phyloP scores from a whole-genome alignment of 2,113 vertebrate genomes.

The Petrocephalus microphthalmus region DNA sequence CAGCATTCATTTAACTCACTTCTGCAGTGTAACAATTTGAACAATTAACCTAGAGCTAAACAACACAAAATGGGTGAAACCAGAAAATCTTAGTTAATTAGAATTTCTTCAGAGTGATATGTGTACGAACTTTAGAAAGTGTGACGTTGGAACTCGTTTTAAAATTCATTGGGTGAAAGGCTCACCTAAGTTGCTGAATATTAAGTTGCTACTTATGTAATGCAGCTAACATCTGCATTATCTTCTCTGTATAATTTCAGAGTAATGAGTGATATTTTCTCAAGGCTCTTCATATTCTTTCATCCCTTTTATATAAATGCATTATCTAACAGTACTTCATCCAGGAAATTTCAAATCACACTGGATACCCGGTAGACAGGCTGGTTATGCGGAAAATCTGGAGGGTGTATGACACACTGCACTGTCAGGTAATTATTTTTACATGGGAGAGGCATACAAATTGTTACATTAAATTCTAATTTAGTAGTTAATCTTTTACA shows the following conservation, averaged over 20 bases:
- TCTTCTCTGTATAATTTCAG: not conserved
- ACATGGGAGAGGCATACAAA: not conserved
- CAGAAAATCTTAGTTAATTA: not conserved
- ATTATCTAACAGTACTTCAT: conserved; percentile 46
- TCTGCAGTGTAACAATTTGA: not conserved
- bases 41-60: not conserved
- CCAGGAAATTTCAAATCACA: conserved; percentile 48
- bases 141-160: not conserved
- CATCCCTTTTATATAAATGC: not conserved
- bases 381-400: conserved; percentile 47
- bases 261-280: not conserved
- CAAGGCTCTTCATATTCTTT: not conserved
- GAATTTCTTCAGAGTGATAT: not conserved
- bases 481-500: not conserved
- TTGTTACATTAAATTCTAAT: conserved; percentile 5
- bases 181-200: not conserved
- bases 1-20: not conserved
- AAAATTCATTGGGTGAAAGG: conserved; percentile 21
- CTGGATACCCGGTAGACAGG: conserved; percentile 46
- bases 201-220: not conserved
- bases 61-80: not conserved
- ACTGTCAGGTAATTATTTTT: conserved; percentile 45
- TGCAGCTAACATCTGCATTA: not conserved
- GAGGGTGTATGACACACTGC: conserved; percentile 49
- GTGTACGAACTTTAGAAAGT: not conserved